A percentile compares a stretch with the other conserved stretches of the same genome.
phyloP scores from a whole-genome alignment of 2,797 vertebrate species.

The Protosalanx chinensis region DNA sequence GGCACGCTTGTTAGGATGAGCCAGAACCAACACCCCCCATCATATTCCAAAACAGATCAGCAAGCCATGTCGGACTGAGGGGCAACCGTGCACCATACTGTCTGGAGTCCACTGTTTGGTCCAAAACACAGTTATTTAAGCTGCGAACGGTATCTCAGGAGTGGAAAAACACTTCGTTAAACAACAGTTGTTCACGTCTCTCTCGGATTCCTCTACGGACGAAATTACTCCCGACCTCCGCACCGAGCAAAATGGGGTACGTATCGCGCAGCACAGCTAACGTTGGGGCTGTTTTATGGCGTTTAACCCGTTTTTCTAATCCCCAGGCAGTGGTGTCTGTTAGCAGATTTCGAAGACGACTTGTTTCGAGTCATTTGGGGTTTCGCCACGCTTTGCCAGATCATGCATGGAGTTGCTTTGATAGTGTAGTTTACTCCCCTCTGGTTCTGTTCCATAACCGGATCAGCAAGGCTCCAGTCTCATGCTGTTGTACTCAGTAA shows the following conservation, averaged over 20 bases:
- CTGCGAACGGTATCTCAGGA: slow-evolving; percentile 38
- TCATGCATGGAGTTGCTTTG: not conserved
- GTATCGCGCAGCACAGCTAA: slow-evolving; percentile 33
- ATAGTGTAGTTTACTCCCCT: not conserved
- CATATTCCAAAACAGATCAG: slow-evolving; percentile 28
- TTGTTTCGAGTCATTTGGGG: not conserved
- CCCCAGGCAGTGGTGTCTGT: not conserved
- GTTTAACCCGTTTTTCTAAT: not conserved
- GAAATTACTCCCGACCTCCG: slow-evolving; percentile 36
- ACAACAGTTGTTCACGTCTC: slow-evolving; percentile 38
- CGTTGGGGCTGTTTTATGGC: too few species aligned
- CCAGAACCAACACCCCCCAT: slow-evolving; percentile 23
- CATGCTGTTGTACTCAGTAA: not conserved
- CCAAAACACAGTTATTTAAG: slow-evolving; percentile 33
- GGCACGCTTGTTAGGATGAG: slow-evolving; percentile 48
- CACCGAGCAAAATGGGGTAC: slow-evolving; percentile 72
- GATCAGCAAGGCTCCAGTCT: not conserved
- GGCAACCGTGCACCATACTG: slow-evolving; percentile 18
- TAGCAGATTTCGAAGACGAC: not conserved
- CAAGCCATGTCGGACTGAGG: slow-evolving; percentile 61
- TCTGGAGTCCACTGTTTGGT: slow-evolving; percentile 37
- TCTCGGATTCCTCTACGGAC: slow-evolving; percentile 36
- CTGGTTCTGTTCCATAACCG: too few species aligned
- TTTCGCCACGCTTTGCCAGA: not conserved
- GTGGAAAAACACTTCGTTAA: slow-evolving; percentile 41